Evolutionary conservation across 64 coral and sea anemone genomes (phyloP).

Genomic region (Stichodactyla helianthus): DNA sequence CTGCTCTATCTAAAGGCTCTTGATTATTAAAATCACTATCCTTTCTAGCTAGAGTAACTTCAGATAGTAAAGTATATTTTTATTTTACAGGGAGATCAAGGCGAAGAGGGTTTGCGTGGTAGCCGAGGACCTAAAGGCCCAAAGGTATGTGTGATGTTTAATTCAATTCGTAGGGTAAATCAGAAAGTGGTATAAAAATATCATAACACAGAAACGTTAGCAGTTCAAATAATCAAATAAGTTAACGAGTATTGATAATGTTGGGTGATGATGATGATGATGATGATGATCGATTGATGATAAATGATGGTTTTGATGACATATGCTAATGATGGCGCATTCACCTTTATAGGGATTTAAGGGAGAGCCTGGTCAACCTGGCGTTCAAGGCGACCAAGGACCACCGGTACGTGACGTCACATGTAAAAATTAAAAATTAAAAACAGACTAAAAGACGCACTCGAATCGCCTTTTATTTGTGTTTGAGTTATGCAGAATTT

Average conservation of each 20-base stretch:
- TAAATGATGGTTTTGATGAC: background rate
- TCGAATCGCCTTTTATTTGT: too few species aligned
- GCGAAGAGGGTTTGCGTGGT: constrained; percentile 40
- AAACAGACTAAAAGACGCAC: too few species aligned
- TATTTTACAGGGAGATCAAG: constrained; percentile 32
- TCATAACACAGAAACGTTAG: background rate
- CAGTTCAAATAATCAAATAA: background rate
- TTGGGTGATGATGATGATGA: background rate
- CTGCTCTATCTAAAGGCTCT: too few species aligned
- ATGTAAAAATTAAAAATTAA: too few species aligned
- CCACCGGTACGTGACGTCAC: background rate
- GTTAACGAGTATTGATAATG: background rate
- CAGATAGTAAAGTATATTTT: background rate
- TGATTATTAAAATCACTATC: too few species aligned
- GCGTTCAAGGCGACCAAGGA: constrained; percentile 44
- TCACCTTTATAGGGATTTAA: constrained; percentile 33
- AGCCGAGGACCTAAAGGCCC: constrained; percentile 47
- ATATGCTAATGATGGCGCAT: too few species aligned
- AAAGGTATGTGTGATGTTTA: background rate
- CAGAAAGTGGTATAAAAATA: too few species aligned
- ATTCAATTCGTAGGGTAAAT: too few species aligned
- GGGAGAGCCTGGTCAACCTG: constrained; percentile 40
- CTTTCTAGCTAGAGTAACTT: too few species aligned
- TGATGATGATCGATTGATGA: too few species aligned
- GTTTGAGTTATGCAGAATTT: too few species aligned